phyloP scores from a whole-genome alignment of 1,140 invertebrate genomes.

The Penaeus chinensis region DNA sequence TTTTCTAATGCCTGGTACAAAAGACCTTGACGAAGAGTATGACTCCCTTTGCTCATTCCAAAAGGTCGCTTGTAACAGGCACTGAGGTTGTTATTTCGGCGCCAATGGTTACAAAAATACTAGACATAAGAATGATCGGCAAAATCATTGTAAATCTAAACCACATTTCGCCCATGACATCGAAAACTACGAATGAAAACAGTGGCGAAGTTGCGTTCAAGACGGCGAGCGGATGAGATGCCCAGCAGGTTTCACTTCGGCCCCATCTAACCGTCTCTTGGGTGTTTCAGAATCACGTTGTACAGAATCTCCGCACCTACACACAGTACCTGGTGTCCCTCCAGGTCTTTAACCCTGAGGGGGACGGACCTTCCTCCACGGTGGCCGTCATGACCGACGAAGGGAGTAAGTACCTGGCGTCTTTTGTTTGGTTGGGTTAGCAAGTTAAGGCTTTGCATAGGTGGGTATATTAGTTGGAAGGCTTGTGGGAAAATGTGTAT shows the following conservation, averaged over 20 bases:
- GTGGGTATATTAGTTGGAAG: too few species aligned
- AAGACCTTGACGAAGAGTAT: slow-evolving; percentile 45
- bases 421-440: slow-evolving; percentile 16
- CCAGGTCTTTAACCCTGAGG: slow-evolving; percentile 82
- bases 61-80: background rate
- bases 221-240: background rate
- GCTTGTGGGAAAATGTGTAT: too few species aligned
- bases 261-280: slow-evolving; percentile 25
- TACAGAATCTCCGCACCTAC: slow-evolving; percentile 78
- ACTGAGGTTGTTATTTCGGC: background rate
- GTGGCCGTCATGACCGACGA: slow-evolving; percentile 83
- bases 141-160: too few species aligned
- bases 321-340: slow-evolving; percentile 82
- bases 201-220: background rate
- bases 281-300: slow-evolving; percentile 76
- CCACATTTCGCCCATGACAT: too few species aligned
- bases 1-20: slow-evolving; percentile 1
- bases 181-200: background rate
- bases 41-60: slow-evolving; percentile 52
- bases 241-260: background rate
- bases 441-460: too few species aligned
- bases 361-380: slow-evolving; percentile 77
- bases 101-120: background rate
- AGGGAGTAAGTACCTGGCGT: slow-evolving; percentile 75
- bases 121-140: background rate